A percentile compares a stretch with the other conserved stretches of the same genome.
Evolutionary conservation across 2,113 vertebrate species (phyloP).

Genomic region (Salvator merianae): DNA sequence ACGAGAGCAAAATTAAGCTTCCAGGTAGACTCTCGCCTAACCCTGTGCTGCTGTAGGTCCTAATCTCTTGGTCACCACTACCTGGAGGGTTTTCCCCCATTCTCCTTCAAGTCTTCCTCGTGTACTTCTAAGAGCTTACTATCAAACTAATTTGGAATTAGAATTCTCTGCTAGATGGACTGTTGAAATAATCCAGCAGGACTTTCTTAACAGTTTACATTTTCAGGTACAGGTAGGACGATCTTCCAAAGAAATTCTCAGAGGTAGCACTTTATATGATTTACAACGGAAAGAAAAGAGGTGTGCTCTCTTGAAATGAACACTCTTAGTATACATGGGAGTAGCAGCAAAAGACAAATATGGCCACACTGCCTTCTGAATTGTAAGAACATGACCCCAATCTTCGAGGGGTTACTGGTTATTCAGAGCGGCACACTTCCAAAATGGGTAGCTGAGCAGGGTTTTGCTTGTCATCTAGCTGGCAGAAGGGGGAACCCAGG

Average conservation of each 20-base stretch:
- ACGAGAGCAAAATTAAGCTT: too few relatives aligned
- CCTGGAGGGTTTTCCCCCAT: too few relatives aligned
- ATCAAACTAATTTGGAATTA: too few relatives aligned
- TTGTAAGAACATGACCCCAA: constrained; percentile 1
- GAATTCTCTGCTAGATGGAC: too few relatives aligned
- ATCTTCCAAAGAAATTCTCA: not conserved
- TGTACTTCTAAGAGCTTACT: too few relatives aligned
- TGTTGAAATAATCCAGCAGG: too few relatives aligned
- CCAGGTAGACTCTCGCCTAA: too few relatives aligned
- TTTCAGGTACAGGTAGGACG: too few relatives aligned
- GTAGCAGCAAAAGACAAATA: not conserved
- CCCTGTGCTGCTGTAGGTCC: too few relatives aligned
- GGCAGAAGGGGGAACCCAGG: constrained; percentile 26
- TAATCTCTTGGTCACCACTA: too few relatives aligned
- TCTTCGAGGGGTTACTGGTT: constrained; percentile 39
- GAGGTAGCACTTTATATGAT: not conserved
- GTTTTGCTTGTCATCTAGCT: not conserved
- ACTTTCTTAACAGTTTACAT: too few relatives aligned
- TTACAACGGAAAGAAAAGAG: not conserved
- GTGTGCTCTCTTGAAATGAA: not conserved
- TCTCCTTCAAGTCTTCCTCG: too few relatives aligned
- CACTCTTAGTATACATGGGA: not conserved
- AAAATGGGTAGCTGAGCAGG: constrained; percentile 8
- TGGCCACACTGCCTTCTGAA: not conserved
- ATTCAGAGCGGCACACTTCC: not conserved